Conservation (phyloP, 2,113 vertebrate species). For the Butastur rufipennis region DNA sequence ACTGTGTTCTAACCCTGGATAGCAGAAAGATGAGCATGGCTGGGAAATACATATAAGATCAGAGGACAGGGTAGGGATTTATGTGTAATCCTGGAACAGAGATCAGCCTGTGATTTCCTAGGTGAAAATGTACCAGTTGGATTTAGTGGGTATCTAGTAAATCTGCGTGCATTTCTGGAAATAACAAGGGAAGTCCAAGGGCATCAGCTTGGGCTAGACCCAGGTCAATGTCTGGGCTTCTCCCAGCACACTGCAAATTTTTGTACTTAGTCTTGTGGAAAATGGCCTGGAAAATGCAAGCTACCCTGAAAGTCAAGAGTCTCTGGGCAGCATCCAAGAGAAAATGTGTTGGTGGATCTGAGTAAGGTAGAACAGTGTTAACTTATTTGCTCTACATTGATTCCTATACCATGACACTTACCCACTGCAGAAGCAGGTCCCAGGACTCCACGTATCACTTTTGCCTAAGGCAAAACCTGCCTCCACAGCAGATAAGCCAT, state of each 20-base stretch:
- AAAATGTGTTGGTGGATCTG: neutral
- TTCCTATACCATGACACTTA: neutral
- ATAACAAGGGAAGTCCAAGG: neutral
- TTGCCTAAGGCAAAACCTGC: neutral
- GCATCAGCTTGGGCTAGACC: neutral
- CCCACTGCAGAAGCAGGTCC: neutral
- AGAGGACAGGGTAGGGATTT: neutral
- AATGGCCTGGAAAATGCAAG: neutral
- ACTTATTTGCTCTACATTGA: neutral
- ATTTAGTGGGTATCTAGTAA: neutral
- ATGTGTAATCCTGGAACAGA: neutral
- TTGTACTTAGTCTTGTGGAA: neutral
- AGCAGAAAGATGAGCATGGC: neutral
- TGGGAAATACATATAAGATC: neutral
- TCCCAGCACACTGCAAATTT: neutral
- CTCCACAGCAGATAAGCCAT: neutral
- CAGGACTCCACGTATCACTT: neutral
- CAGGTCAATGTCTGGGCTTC: neutral
- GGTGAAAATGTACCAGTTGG: neutral
- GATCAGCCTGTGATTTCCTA: neutral
- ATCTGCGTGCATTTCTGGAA: neutral
- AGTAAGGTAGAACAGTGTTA: neutral
- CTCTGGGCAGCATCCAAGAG: neutral
- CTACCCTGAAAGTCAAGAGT: neutral
- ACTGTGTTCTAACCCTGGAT: neutral